phyloP scores from a whole-genome alignment of 2,888 invertebrate genomes.

The Selenia dentaria region DNA sequence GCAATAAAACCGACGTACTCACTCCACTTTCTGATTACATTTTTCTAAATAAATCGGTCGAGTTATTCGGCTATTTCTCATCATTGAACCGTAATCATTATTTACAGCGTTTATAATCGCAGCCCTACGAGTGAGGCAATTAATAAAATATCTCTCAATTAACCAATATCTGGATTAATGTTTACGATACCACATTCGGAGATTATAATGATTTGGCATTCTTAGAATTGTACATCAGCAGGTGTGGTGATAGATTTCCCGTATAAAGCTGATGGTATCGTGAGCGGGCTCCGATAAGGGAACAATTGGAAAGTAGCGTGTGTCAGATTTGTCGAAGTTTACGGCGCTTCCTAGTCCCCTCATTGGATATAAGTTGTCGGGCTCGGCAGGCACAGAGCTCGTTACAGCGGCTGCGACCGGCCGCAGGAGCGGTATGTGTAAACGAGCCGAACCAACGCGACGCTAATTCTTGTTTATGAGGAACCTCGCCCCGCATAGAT shows the following conservation, averaged over 20 bases:
- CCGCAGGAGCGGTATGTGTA: constrained; percentile 77
- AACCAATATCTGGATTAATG: constrained; percentile 26
- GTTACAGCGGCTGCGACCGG: constrained; percentile 65
- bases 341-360: constrained; percentile 68
- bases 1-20: constrained; percentile 22
- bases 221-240: constrained; percentile 14
- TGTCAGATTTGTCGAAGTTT: constrained; percentile 67
- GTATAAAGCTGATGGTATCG: constrained; percentile 40
- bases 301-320: constrained; percentile 60
- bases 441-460: constrained; percentile 75
- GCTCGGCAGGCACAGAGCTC: constrained; percentile 42
- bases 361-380: constrained; percentile 59
- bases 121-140: constrained; percentile 16
- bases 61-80: constrained; percentile 24
- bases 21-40: constrained; percentile 19
- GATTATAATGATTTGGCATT: constrained; percentile 26
- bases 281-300: constrained; percentile 48
- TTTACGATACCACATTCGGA: constrained; percentile 28
- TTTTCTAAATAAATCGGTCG: constrained; percentile 25
- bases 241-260: constrained; percentile 27
- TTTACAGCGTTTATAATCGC: constrained; percentile 31
- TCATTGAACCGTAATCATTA: constrained; percentile 23
- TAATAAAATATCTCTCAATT: constrained; percentile 24
- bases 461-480: constrained; percentile 82
- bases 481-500: constrained; percentile 61